Evolutionary conservation across 2,113 vertebrate genomes (phyloP), one percentile per base, ranked within the genome.

Genomic region (Neomonachus schauinslandi): DNA sequence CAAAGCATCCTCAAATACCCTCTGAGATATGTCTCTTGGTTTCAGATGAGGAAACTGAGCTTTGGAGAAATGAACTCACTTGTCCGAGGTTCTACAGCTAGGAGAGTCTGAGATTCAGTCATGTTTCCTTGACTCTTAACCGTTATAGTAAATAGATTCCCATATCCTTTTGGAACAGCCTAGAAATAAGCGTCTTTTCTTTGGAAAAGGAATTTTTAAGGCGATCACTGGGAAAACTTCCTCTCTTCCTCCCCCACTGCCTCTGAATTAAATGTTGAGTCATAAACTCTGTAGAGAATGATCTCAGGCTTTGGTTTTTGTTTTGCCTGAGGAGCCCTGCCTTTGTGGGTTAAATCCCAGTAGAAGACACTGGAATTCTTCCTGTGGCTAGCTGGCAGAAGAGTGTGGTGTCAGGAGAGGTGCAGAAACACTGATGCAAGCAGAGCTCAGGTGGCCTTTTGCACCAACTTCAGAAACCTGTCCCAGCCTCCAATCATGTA

Each of bases 291-390:
- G 53, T 1, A 93, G 65, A 95, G 53, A 82, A 42, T 88, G 87
- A 95, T 10, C 53, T 96, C 21, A 61, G 51, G 63, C 90, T 97
- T 67, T 42, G 46, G n/a, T 49, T 93, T 97, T 97, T 89, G 81
- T 87, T 97, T 71, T 76, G 88, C 61, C 53, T 16, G n/a, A 93
- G 42, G 59, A 90, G 26, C 61, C 22, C 79, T 91, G 88, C 79
- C 91, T 59, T 80, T 92, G 86, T 84, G 93, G 65, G 22, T 94
- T 95, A 87, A 94, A 83, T 96, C 89, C 91, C 89, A 84, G 39
- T 33, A 83, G 57, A 83, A 93, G 91, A 69, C 13, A 15, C 22
- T 71, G 69, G 82, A 77, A 82, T 49, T 85, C 61, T 88, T 83
- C 53, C 77, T 93, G 11, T 2, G 36, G 26, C 63, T 94, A 91